Evolutionary conservation across 2,113 vertebrate species (phyloP).

Genomic region (Symphodus melops): DNA sequence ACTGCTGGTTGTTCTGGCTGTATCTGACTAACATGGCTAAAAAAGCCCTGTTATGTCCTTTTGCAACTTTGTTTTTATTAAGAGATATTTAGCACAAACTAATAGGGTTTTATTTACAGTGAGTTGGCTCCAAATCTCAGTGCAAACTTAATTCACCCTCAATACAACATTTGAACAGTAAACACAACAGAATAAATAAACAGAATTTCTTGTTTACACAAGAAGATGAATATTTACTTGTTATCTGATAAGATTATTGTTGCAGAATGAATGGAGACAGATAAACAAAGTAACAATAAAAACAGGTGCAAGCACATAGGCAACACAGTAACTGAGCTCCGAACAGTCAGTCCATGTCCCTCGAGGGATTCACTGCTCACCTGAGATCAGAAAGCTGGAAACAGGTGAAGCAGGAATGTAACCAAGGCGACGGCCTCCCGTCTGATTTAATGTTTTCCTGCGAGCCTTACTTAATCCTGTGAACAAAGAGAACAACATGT

Average conservation of each 20-base stretch:
- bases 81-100: conserved; percentile 2
- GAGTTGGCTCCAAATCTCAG: conserved; percentile 6
- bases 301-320: too few species aligned
- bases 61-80: too few species aligned
- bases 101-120: neutral
- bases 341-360: conserved; percentile 29
- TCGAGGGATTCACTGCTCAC: conserved; percentile 12
- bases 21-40: too few species aligned
- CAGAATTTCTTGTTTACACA: neutral
- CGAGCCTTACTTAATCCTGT: conserved; percentile 16
- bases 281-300: too few species aligned
- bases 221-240: conserved; percentile 11
- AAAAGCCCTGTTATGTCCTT: too few species aligned
- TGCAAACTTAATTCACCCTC: conserved; percentile 18
- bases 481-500: neutral
- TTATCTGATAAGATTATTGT: conserved; percentile 13
- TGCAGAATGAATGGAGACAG: too few species aligned
- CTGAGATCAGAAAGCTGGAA: conserved; percentile 21
- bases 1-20: too few species aligned
- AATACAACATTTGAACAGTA: neutral
- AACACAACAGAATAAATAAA: conserved; percentile 23
- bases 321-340: neutral
- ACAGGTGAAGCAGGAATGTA: neutral
- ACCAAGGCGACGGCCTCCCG: conserved; percentile 1
- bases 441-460: conserved; percentile 17